phyloP scores from a whole-genome alignment of 2,888 invertebrate species.

The Drosophila atripex region DNA sequence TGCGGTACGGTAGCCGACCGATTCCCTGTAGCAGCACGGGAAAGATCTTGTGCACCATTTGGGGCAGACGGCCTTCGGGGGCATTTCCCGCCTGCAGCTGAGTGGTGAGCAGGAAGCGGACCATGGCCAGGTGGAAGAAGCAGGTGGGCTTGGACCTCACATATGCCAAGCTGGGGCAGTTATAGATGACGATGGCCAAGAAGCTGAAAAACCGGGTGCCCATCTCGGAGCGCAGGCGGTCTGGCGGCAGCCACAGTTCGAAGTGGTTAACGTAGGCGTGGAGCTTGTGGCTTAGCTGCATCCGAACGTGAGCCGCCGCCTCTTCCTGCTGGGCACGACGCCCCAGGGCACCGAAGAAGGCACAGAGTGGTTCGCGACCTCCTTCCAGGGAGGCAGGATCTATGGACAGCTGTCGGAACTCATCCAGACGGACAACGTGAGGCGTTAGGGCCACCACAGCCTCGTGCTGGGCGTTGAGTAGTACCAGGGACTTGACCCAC shows the following conservation, averaged over 20 bases:
- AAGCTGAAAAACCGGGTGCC: slow-evolving; percentile 82
- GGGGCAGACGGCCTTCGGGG: slow-evolving; percentile 83
- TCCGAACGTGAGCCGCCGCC: slow-evolving; percentile 60
- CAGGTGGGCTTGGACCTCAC: slow-evolving; percentile 82
- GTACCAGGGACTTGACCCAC: slow-evolving; percentile 82
- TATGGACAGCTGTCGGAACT: slow-evolving; percentile 72
- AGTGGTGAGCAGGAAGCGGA: slow-evolving; percentile 85
- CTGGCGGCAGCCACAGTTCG: slow-evolving; percentile 80
- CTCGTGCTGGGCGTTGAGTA: slow-evolving; percentile 80
- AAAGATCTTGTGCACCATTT: slow-evolving; percentile 85
- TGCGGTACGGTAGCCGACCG: slow-evolving; percentile 84
- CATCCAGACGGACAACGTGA: slow-evolving; percentile 71
- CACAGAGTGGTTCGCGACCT: slow-evolving; percentile 81
- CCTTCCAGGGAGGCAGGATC: slow-evolving; percentile 59
- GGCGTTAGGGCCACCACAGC: slow-evolving; percentile 73
- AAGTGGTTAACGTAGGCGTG: slow-evolving; percentile 80
- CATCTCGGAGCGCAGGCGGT: slow-evolving; percentile 72
- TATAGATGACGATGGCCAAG: slow-evolving; percentile 82
- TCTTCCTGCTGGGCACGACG: slow-evolving; percentile 58
- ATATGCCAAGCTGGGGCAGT: slow-evolving; percentile 82
- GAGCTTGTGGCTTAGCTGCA: slow-evolving; percentile 77
- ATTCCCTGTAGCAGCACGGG: slow-evolving; percentile 85
- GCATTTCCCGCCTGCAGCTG: slow-evolving; percentile 84
- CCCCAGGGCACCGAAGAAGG: slow-evolving; percentile 81
- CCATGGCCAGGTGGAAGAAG: slow-evolving; percentile 85